Percentiles rank a stretch among this genome's conserved stretches.
phyloP scores from a whole-genome alignment of 2,113 vertebrate species.

The Eurystomus gularis region DNA sequence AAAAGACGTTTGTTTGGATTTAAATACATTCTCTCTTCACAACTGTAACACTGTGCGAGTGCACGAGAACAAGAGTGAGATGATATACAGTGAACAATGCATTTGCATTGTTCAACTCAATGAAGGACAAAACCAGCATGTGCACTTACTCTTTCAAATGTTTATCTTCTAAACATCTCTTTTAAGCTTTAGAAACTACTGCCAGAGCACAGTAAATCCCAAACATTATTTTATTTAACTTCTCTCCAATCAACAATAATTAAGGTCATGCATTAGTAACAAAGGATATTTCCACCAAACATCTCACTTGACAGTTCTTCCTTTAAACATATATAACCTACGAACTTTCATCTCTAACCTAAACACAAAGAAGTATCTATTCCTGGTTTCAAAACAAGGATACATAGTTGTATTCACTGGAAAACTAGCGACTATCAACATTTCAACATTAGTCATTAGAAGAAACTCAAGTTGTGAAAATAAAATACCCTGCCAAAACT shows the following conservation, averaged over 20 bases:
- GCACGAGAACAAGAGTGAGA: neutral
- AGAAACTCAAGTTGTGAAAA: neutral
- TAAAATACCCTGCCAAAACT: neutral
- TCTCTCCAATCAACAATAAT: neutral
- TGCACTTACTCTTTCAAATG: neutral
- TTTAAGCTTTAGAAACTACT: neutral
- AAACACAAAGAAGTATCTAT: neutral
- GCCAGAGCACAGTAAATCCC: neutral
- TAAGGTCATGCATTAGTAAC: neutral
- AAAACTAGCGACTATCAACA: neutral
- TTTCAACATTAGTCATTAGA: neutral
- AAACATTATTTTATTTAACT: neutral
- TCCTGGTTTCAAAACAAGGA: neutral
- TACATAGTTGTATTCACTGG: neutral
- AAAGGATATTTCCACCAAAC: neutral
- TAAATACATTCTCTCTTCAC: neutral
- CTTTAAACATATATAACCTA: neutral
- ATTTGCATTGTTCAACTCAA: neutral
- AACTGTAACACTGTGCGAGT: neutral
- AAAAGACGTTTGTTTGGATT: conserved; percentile 16
- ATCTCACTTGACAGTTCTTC: neutral
- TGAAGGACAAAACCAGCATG: neutral
- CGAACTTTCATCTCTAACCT: neutral
- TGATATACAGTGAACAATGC: neutral
- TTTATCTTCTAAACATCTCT: neutral